A percentile compares a stretch with the other conserved stretches of the same genome.
phyloP scores from a whole-genome alignment of 2,888 invertebrate genomes.

The Drosophila histrio region DNA sequence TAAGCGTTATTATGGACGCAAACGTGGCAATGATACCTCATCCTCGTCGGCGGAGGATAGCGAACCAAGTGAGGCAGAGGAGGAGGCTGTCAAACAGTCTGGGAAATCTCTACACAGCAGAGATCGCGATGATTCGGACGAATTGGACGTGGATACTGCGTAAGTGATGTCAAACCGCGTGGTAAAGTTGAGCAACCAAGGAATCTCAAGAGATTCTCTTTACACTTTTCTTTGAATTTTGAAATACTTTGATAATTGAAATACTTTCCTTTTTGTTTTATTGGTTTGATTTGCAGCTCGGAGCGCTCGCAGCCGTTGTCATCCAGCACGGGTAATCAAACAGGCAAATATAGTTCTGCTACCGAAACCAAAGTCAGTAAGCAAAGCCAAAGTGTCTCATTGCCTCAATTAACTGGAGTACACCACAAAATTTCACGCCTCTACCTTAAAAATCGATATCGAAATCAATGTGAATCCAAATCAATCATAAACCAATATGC shows the following conservation, averaged over 20 bases:
- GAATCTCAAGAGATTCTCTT: neutral
- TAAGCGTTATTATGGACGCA: constrained; percentile 86
- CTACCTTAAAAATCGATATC: constrained; percentile 43
- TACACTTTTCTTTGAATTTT: neutral
- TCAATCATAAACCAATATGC: constrained; percentile 20
- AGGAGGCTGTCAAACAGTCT: constrained; percentile 30
- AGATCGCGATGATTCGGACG: constrained; percentile 81
- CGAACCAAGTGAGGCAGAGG: constrained; percentile 70
- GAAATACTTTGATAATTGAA: neutral
- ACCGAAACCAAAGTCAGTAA: constrained; percentile 99
- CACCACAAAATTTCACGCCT: constrained; percentile 73
- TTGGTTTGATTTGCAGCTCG: constrained; percentile 71
- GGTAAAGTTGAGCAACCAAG: constrained; percentile 77
- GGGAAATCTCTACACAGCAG: constrained; percentile 48
- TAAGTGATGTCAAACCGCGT: constrained; percentile 69
- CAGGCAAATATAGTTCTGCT: constrained; percentile 84
- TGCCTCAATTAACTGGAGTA: constrained; percentile 76
- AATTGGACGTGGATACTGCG: constrained; percentile 82
- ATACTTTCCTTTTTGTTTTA: constrained; percentile 3
- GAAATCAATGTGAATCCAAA: constrained; percentile 45
- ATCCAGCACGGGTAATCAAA: constrained; percentile 82
- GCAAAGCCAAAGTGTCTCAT: constrained; percentile 86
- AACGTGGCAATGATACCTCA: constrained; percentile 85
- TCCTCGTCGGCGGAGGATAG: constrained; percentile 77
- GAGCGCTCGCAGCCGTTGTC: constrained; percentile 84